Evolutionary conservation across 2,797 vertebrate species (phyloP).

Genomic region (Myotis myotis): DNA sequence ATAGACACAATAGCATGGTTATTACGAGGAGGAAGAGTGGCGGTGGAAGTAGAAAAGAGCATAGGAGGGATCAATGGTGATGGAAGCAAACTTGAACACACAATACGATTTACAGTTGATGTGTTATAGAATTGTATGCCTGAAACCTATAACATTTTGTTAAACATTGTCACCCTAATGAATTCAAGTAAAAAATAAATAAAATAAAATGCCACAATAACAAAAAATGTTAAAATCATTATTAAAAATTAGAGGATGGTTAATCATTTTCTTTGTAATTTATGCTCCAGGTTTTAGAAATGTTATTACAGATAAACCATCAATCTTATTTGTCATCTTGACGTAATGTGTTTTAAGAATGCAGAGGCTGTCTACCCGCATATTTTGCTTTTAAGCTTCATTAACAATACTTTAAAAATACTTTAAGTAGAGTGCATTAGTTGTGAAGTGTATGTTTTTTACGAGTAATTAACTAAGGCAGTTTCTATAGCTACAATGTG

Average conservation of each 20-base stretch:
- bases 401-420: not conserved
- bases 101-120: not conserved
- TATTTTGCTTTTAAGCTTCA: not conserved
- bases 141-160: not conserved
- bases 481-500: not conserved
- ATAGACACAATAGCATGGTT: not conserved
- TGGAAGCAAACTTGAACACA: not conserved
- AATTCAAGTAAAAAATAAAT: not conserved
- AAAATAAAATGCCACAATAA: not conserved
- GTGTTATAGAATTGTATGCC: not conserved
- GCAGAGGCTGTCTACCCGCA: rapidly evolving
- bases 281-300: not conserved
- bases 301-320: not conserved
- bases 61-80: not conserved
- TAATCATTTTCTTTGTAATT: not conserved
- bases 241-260: not conserved
- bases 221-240: not conserved
- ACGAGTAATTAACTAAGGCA: not conserved
- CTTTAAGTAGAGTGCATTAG: not conserved
- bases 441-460: not conserved
- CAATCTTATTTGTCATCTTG: not conserved
- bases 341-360: not conserved
- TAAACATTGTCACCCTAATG: not conserved
- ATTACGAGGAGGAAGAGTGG: not conserved
- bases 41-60: not conserved